Evolutionary conservation across 2,113 vertebrate genomes (phyloP), one percentile per base, ranked within the genome.

Genomic region (Micronycteris hirsuta): DNA sequence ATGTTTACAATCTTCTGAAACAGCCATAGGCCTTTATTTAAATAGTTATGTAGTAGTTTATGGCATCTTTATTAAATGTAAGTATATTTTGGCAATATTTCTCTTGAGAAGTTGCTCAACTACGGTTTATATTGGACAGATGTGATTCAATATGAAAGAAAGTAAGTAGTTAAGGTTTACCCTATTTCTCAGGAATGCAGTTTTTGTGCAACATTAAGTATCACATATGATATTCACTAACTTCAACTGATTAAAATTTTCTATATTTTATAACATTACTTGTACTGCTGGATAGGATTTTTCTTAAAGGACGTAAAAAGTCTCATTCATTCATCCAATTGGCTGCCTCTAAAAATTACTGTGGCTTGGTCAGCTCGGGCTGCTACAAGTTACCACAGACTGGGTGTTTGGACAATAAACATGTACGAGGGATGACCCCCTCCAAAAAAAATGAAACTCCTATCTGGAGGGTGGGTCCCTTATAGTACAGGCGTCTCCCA

Each of bases 81-180:
- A 97, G 96, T 92, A 96, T 47, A 94, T 97, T 97, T 97, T 86
- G 52, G 45, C 49, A 97, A 68, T 43, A 77, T 94, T 93, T 97
- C 88, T 89, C 93, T 97, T 58, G 36, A 94, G 74, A 95, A 89
- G n/a, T 67, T 65, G 20, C 4, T 33, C 31, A 73, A 73, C 15
- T 87, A 47, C 8, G 77, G 70, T 81, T 94, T 90, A 52, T 77
- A 86, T 91, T 76, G 3, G 56, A 65, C 61, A 33, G 7, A 76
- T 76, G 28, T 73, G 65, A 86, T 56, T 84, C 63, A 38, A 68
- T 19, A 93, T 10, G 38, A 96, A 92, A 95, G 74, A 86, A 85
- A 91, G 33, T 63, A 74, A 28, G 31, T n/a, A 82, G 19, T 33
- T 94, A n/a, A 13, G 76, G 47, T 38, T 96, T 95, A 97, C 9